Base-by-base conservation (phyloP, 2,888 invertebrate genomes). In the Acrobasis consociella region DNA sequence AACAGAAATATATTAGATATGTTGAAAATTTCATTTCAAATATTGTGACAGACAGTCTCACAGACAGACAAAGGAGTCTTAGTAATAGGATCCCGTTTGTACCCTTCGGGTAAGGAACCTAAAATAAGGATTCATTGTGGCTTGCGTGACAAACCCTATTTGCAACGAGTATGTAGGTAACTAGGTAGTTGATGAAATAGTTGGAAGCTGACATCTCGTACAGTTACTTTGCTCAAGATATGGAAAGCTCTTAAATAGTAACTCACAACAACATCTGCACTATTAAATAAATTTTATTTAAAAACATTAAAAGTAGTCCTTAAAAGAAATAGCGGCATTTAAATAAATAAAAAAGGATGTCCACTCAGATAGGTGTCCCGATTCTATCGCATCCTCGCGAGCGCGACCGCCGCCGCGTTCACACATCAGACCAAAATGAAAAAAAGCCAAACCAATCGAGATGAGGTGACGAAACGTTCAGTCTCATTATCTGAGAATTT, bases 401-500 rank as follows among this genome's bases (percentile, higher is more conserved):
- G 75, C 77, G 77, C 80, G 85, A 87, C 89, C 87, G 86, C 88
- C 87, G 86, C 85, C 75, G 86, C 83, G 89, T 85, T 91, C 91
- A 90, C 91, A 91, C 90, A 89, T 83, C 82, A 85, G 84, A 82
- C 85, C 73, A 87, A 90, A 89, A 89, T 81, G 80, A 85, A 85
- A 85, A n/a, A 87, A 87, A 82, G 80, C 81, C 80, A 86, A 87
- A 88, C 87, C 91, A 91, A 91, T 91, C 91, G 89, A 89, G 90
- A 86, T 83, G 91, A 92, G 91, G 91, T 92, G 91, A 92, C 91
- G 91, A 92, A 92, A 91, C 91, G 91, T 90, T 92, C 91, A 91
- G 91, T 90, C 91, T 91, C 91, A 91, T 92, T 91, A 92, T 92
- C 91, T 90, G 90, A 87, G 91, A 92, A 92, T 92, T 92, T 92